phyloP scores from a whole-genome alignment of 2,113 vertebrate species.

The Bubo scandiacus region DNA sequence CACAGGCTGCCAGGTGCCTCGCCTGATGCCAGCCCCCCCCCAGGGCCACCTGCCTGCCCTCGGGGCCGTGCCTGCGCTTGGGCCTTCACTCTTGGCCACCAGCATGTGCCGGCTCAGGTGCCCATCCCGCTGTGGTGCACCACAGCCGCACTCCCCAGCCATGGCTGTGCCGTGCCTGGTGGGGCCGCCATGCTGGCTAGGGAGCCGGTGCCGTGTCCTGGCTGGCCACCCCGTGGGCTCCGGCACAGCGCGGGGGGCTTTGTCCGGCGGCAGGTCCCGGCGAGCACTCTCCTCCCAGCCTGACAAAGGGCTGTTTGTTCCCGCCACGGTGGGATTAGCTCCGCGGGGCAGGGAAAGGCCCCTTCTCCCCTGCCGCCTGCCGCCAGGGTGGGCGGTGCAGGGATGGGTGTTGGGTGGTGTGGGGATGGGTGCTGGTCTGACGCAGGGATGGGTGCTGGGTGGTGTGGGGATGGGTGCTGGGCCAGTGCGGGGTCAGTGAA shows the following conservation, averaged over 20 bases:
- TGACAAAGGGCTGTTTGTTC: slow-evolving; percentile 55
- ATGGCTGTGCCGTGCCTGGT: neutral
- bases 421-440: neutral
- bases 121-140: fast-evolving
- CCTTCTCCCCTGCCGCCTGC: neutral
- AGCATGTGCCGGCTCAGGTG: fast-evolving
- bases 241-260: neutral
- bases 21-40: neutral
- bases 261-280: neutral
- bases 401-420: neutral
- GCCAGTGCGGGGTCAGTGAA: neutral
- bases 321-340: neutral
- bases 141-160: fast-evolving
- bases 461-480: neutral
- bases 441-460: neutral
- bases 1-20: neutral
- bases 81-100: neutral
- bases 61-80: neutral
- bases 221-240: neutral
- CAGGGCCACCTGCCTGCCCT: neutral
- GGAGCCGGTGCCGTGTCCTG: neutral
- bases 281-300: neutral
- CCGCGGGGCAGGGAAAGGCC: neutral
- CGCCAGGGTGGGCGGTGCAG: neutral
- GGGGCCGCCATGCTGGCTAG: fast-evolving